Percentiles rank a stretch among this genome's conserved stretches.
phyloP scores from a whole-genome alignment of 2,113 vertebrate species.

The Lamprologus speciosus region DNA sequence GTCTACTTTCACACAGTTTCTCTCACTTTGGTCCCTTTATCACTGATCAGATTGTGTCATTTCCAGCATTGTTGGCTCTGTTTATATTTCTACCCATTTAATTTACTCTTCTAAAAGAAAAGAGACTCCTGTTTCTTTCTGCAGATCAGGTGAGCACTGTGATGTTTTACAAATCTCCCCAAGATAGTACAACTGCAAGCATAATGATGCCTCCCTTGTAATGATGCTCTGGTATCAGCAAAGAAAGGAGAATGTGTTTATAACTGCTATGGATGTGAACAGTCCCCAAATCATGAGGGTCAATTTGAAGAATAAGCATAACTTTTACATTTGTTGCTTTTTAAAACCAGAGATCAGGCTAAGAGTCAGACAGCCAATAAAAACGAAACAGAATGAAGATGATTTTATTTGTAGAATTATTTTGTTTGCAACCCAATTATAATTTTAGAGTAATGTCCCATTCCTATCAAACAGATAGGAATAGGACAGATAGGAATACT shows the following conservation, averaged over 20 bases:
- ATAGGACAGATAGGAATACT: not conserved
- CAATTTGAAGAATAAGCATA: not conserved
- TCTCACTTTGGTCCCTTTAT: not conserved
- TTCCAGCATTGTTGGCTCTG: not conserved
- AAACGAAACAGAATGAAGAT: not conserved
- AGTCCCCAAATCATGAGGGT: not conserved
- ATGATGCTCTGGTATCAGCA: constrained; percentile 56
- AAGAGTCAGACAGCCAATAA: too few species aligned
- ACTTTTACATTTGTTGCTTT: not conserved
- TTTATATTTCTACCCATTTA: not conserved
- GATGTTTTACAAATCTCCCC: not conserved
- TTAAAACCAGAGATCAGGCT: too few species aligned
- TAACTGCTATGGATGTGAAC: constrained; percentile 9
- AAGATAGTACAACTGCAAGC: constrained; percentile 34
- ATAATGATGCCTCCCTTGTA: not conserved
- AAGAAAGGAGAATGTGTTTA: not conserved
- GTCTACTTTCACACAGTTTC: not conserved
- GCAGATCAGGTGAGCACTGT: constrained; percentile 15
- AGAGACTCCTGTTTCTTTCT: not conserved
- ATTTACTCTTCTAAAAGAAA: accelerated
- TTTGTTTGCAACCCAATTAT: not conserved
- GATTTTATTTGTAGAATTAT: not conserved
- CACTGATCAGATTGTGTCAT: not conserved
- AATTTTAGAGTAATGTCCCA: accelerated
- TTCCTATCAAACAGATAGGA: not conserved